phyloP scores from a whole-genome alignment of 2,888 invertebrate genomes.

The Cyclophora albipunctata region DNA sequence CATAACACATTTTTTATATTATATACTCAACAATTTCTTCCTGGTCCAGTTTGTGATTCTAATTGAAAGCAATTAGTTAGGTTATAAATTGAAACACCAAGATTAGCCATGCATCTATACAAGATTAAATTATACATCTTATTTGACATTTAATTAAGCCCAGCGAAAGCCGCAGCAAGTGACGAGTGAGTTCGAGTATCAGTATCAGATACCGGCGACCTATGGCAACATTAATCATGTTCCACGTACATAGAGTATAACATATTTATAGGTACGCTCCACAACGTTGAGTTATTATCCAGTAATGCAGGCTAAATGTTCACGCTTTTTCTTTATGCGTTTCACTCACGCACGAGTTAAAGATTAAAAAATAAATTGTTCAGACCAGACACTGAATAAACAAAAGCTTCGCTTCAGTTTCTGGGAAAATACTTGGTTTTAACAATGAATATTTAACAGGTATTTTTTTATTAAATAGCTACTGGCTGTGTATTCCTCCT shows the following conservation, averaged over 20 bases:
- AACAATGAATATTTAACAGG: background rate
- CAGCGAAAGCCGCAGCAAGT: background rate
- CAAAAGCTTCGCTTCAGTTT: background rate
- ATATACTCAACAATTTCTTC: no score
- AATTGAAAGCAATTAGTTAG: no score
- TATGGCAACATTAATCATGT: constrained; percentile 50
- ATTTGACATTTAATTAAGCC: no score
- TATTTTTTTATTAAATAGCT: no score
- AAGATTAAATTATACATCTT: no score
- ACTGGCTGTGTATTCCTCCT: no score
- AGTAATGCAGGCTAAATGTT: constrained; percentile 57
- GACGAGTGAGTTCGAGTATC: background rate
- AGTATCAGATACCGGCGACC: constrained; percentile 8
- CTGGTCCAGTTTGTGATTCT: no score
- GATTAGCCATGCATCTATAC: no score
- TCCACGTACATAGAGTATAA: constrained; percentile 44
- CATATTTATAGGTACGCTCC: constrained; percentile 27
- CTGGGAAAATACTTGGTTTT: no score
- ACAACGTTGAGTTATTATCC: constrained; percentile 55
- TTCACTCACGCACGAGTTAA: constrained; percentile 49
- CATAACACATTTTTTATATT: no score
- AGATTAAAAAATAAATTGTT: constrained; percentile 18
- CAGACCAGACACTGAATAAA: constrained; percentile 16
- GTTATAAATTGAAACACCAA: no score
- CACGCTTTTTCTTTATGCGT: constrained; percentile 60